Conservation (phyloP, 2,888 invertebrate genomes). For the Cryptus viduatorius region DNA sequence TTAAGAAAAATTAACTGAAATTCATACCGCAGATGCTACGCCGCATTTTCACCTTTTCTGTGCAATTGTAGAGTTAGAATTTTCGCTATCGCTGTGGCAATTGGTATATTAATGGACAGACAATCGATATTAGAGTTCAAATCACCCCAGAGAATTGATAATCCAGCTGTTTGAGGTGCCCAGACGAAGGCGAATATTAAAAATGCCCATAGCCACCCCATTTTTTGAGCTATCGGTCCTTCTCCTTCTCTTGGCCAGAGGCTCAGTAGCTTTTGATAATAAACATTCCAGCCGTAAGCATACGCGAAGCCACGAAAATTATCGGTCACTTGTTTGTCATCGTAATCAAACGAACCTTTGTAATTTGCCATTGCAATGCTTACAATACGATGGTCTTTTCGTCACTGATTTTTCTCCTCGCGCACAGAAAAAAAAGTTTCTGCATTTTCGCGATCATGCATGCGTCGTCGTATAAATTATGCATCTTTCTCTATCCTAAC, state of each 20-base stretch:
- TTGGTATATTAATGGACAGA: conserved; percentile 71
- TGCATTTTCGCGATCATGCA: too few relatives aligned
- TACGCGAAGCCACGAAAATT: conserved; percentile 16
- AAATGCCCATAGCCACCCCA: too few relatives aligned
- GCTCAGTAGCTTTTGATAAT: conserved; percentile 6
- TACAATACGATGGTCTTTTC: background rate
- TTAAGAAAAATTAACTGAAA: too few relatives aligned
- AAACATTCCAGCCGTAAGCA: conserved; percentile 30
- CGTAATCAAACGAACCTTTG: background rate
- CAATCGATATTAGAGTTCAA: conserved; percentile 73
- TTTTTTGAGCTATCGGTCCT: too few relatives aligned
- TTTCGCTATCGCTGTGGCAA: conserved; percentile 69
- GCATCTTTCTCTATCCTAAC: too few relatives aligned
- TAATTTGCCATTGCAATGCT: conserved; percentile 9
- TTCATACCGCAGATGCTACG: too few relatives aligned
- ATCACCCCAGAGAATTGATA: conserved; percentile 62
- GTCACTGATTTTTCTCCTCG: too few relatives aligned
- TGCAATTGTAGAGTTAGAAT: conserved; percentile 65
- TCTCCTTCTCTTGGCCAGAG: conserved; percentile 10
- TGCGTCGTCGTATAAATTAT: too few relatives aligned
- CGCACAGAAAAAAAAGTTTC: too few relatives aligned
- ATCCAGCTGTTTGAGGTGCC: conserved; percentile 29
- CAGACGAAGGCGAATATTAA: too few relatives aligned
- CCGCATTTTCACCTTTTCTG: too few relatives aligned
- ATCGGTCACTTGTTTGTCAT: too few relatives aligned